phyloP scores from a whole-genome alignment of 2,888 invertebrate genomes.

The Nebria brevicollis region DNA sequence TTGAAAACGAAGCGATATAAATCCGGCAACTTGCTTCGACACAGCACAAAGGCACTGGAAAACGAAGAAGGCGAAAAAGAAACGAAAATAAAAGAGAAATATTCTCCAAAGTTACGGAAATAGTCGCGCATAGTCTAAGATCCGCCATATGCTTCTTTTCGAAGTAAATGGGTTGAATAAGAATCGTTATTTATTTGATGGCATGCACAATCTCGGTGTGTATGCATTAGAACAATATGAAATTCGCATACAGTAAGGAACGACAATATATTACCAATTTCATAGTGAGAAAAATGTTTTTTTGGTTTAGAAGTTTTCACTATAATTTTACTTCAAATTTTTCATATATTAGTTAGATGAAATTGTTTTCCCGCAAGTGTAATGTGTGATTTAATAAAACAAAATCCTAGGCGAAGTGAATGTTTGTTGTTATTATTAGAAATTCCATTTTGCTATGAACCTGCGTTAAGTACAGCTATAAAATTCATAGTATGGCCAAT shows the following conservation, averaged over 20 bases:
- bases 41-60: background rate
- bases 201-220: conserved; percentile 9
- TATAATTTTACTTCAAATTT: too few species aligned
- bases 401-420: background rate
- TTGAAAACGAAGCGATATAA: conserved; percentile 15
- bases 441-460: conserved; percentile 27
- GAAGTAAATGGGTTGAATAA: conserved; percentile 33
- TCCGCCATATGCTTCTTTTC: conserved; percentile 23
- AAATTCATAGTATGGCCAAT: conserved; percentile 44
- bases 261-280: background rate
- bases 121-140: conserved; percentile 14
- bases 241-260: background rate
- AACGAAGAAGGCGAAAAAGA: background rate
- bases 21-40: conserved; percentile 22
- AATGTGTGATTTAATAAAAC: background rate
- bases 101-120: conserved; percentile 20
- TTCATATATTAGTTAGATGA: background rate
- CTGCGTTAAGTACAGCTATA: conserved; percentile 41
- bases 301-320: too few species aligned
- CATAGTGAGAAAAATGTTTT: background rate
- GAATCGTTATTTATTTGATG: conserved; percentile 29
- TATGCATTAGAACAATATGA: conserved; percentile 22
- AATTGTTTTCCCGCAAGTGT: background rate
- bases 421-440: conserved; percentile 36
- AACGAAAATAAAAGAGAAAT: conserved; percentile 5